Base-by-base conservation (phyloP, 2,113 vertebrate genomes). In the Gopherus evgoodei region DNA sequence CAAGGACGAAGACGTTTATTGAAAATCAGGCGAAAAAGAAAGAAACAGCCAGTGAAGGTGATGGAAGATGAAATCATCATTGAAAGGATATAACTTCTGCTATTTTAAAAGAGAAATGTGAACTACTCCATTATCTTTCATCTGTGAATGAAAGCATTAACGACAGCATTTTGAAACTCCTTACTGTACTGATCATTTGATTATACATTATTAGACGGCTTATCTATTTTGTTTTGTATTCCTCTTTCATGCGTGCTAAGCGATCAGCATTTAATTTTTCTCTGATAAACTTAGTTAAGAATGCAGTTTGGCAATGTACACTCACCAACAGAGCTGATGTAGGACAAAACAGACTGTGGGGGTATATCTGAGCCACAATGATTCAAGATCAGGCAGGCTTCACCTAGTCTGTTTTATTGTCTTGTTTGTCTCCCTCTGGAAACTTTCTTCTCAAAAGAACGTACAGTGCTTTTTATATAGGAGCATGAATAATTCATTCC, bases 11-110 rank as follows among this genome's bases (percentile, higher is more conserved):
- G 53, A 89, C 93, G 87, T 84, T 35, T 95, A 56, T 96, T 97
- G 95, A 98, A 96, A 97, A 97, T 96, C 49, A 98, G 94, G 91
- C 97, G 95, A 93, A 98, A 95, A 90, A 97, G 75, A 96, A 98
- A 94, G 97, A 97, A 98, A 87, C 90, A 87, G 6, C 19, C 83
- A 38, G 52, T 90, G 79, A 96, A 95, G 83, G 22, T 85, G 88
- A 38, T 42, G 24, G 79, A 47, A 0, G 7, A 91, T 52, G 87
- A 96, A 89, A 76, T 90, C 56, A 72, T 89, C 59, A 38, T 81
- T 86, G 96, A 96, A 94, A 96, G 62, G 76, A 91, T 31, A 84
- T 96, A 91, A 83, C 59, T 92, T 62, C 93, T 22, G 89, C 84
- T 94, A 90, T 31, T 16, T 56, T 78, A 8, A 56, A 29, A 69